These are phyloP conservation scores for Drosophila ustulata DNA, from an alignment of 2,888 invertebrate genomes.

Conservation along the genomic window DNA sequence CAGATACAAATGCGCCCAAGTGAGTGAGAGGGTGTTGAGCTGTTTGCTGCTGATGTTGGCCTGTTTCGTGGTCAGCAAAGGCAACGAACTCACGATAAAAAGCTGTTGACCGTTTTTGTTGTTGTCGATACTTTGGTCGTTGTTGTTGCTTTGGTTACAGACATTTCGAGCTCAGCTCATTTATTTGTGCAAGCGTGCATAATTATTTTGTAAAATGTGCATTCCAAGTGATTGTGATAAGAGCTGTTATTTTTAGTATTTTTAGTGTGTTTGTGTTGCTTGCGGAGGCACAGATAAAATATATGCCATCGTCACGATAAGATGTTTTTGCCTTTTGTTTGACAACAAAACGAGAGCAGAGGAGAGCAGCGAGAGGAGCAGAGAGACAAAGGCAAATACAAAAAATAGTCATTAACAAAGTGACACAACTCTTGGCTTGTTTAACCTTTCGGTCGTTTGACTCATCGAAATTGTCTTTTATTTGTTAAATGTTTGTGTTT, in stretches of 20 bases:
- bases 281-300: conserved; percentile 60
- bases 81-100: conserved; percentile 69
- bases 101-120: conserved; percentile 47
- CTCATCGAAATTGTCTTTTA: conserved; percentile 27
- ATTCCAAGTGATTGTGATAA: conserved; percentile 69
- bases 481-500: not conserved
- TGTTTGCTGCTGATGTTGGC: conserved; percentile 44
- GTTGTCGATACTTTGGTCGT: conserved; percentile 14
- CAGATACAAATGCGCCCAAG: conserved; percentile 34
- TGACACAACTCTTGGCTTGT: conserved; percentile 55
- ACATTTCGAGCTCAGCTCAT: conserved; percentile 47
- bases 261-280: conserved; percentile 18
- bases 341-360: conserved; percentile 31
- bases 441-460: conserved; percentile 46
- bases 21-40: conserved; percentile 12
- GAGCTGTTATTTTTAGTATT: conserved; percentile 49
- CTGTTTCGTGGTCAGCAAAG: conserved; percentile 64
- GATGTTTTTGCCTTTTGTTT: conserved; percentile 58
- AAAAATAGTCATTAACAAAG: conserved; percentile 55
- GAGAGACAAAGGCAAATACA: conserved; percentile 38
- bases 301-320: conserved; percentile 69
- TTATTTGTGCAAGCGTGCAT: conserved; percentile 77
- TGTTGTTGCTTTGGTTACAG: conserved; percentile 17
- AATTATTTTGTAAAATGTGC: conserved; percentile 74
- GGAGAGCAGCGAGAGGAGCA: conserved; percentile 4